Base-by-base conservation (phyloP, 2,113 vertebrate genomes). In the Camelus bactrianus region DNA sequence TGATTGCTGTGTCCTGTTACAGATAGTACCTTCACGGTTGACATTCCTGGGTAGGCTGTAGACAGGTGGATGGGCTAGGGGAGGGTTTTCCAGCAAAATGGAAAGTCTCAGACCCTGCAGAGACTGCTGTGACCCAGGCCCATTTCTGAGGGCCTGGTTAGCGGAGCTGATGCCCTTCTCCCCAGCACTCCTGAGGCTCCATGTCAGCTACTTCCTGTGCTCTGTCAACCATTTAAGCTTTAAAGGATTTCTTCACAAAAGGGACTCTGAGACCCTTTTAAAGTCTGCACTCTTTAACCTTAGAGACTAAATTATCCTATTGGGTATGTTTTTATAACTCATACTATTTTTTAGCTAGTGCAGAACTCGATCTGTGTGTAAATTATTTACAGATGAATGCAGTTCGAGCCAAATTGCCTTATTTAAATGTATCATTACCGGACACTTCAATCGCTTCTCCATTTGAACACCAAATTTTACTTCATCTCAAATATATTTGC, bases 331-430 rank as follows among this genome's bases (percentile, higher is more conserved):
- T 95, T 90, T 91, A 96, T 84, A 96, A 90, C 35, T 87, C 65
- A 67, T 83, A 50, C n/a, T 84, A 32, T 93, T 96, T 97, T 89
- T 79, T 81, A 70, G 9, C 77, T 79, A 93, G 70, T 89, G 94
- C 26, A 46, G 93, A 92, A 88, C 83, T 97, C 54, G 65, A 72
- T 95, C 95, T 94, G 15, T 93, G 46, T 86, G 95, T 98, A 96
- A 98, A 98, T 98, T 98, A 98, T 98, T 98, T 98, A 98, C 85
- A 97, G 80, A 93, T 97, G 95, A 97, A 94, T 98, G 91, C 75
- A 96, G 93, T 93, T 98, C 97, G 84, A 94, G 95, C 94, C 94
- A 98, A 91, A 97, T 97, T 97, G 60, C 70, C 94, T 97, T 98
- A 98, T 98, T 98, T 98, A 98, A 98, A 97, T 98, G 92, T 92